A percentile compares a stretch with the other conserved stretches of the same genome.
Evolutionary conservation across 53 echinoderm and acorn worm species (phyloP).

Genomic region (Astropecten irregularis): DNA sequence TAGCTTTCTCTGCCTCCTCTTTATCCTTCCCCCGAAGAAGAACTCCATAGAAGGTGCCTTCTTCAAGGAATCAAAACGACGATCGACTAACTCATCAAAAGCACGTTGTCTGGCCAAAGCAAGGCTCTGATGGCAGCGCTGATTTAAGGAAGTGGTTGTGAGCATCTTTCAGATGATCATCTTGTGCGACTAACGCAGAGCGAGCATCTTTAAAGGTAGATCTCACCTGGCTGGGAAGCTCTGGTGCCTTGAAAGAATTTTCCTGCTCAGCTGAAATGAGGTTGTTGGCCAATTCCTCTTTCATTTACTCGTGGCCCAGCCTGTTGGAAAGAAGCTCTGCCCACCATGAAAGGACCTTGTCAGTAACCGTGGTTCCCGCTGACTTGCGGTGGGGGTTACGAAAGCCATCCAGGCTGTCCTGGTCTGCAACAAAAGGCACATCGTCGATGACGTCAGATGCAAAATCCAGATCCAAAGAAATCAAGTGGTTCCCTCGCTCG

Average conservation of each 20-base stretch:
- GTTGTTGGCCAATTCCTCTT: neutral
- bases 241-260: neutral
- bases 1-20: conserved; percentile 15
- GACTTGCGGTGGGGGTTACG: neutral
- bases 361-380: neutral
- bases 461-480: too few relatives aligned
- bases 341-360: conserved; percentile 18
- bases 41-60: neutral
- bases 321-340: conserved; percentile 2
- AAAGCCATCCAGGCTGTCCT: neutral
- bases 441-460: neutral
- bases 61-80: neutral
- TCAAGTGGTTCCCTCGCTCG: too few relatives aligned
- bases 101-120: conserved; percentile 1
- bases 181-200: neutral
- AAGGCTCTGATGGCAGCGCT: neutral
- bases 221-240: conserved; percentile 8
- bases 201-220: neutral
- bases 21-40: conserved; percentile 4
- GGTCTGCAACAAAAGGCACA: neutral
- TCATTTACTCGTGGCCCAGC: neutral
- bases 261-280: neutral
- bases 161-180: neutral
- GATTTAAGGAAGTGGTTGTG: neutral
- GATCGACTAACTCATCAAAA: conserved; percentile 3